A percentile compares a stretch with the other conserved stretches of the same genome.
Conservation (phyloP, 2,888 invertebrate genomes). For the Himalopsyche japonica region DNA sequence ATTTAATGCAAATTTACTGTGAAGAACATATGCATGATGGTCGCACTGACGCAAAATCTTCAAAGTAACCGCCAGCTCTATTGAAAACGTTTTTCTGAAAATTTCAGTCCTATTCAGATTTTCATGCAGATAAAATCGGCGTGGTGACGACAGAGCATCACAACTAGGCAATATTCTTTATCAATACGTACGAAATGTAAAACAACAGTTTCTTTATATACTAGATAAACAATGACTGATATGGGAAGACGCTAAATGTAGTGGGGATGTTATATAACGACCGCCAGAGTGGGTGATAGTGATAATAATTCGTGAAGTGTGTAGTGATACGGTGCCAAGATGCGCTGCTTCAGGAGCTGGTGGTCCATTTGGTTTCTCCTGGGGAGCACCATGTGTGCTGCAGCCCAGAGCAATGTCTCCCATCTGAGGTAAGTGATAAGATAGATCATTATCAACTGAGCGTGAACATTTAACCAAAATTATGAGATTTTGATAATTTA, state of each 20-base stretch:
- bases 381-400: neutral
- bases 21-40: neutral
- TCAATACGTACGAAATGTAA: neutral
- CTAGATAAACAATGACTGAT: slow-evolving; percentile 18
- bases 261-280: slow-evolving; percentile 23
- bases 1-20: neutral
- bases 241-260: slow-evolving; percentile 15
- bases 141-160: too few species aligned
- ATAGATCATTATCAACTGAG: too few species aligned
- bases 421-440: neutral
- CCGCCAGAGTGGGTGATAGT: neutral
- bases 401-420: neutral
- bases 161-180: too few species aligned
- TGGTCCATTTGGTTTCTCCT: slow-evolving; percentile 1
- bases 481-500: too few species aligned
- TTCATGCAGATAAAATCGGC: too few species aligned
- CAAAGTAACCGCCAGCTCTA: too few species aligned
- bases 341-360: slow-evolving; percentile 10
- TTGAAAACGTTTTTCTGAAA: too few species aligned
- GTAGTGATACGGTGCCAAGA: slow-evolving; percentile 14
- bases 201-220: neutral
- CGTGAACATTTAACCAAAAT: too few species aligned
- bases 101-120: too few species aligned
- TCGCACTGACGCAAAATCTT: neutral
- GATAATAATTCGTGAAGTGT: slow-evolving; percentile 20